Percentiles rank a stretch among this genome's conserved stretches.
Conservation (phyloP, 2,797 vertebrate genomes). For the Rhinichthys osculus region DNA sequence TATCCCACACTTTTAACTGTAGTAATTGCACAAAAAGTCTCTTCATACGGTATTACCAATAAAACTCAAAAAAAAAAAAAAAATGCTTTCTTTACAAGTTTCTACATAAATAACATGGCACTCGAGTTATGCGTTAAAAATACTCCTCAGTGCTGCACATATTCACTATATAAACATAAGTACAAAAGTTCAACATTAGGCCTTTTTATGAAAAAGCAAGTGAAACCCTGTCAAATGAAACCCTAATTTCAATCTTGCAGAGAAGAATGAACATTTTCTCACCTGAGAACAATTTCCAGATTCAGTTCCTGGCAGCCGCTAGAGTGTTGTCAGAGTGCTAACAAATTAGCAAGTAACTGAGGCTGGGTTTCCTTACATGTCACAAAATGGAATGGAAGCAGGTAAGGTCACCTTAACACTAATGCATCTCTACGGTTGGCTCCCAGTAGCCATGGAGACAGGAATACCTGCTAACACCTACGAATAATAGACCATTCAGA, state of each 20-base stretch:
- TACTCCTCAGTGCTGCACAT: background rate
- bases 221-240: constrained; percentile 12
- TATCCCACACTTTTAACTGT: background rate
- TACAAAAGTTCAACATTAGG: background rate
- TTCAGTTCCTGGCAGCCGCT: constrained; percentile 37
- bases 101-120: background rate
- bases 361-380: constrained; percentile 48
- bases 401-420: constrained; percentile 56
- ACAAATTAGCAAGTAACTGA: constrained; percentile 45
- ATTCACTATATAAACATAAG: background rate
- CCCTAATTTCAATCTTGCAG: background rate
- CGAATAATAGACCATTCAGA: constrained; percentile 57
- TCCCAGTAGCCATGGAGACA: constrained; percentile 66
- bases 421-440: constrained; percentile 45
- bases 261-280: constrained; percentile 50
- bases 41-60: background rate
- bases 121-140: background rate
- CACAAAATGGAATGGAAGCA: constrained; percentile 39
- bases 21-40: background rate
- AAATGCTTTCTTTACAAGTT: background rate
- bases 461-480: constrained; percentile 50
- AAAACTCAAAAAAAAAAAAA: background rate
- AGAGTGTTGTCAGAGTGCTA: constrained; percentile 22
- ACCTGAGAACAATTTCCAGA: constrained; percentile 65
- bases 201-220: constrained; percentile 3